Base-by-base conservation (phyloP, 2,113 vertebrate species). In the Tragelaphus strepsiceros region DNA sequence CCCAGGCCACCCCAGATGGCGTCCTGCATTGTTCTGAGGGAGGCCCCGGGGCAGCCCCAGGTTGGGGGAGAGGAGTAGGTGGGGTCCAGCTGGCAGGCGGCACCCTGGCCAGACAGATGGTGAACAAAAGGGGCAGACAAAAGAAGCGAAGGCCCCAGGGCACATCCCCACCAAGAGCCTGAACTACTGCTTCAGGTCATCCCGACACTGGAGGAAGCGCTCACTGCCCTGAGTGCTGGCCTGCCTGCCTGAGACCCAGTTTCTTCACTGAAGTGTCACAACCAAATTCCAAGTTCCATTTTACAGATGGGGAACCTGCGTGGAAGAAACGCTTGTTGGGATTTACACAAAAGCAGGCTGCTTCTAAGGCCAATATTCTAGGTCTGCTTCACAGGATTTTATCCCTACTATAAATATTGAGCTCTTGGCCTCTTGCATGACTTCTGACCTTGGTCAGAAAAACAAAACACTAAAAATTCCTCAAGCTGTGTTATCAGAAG, bases 101-200 rank as follows among this genome's bases (percentile, higher is more conserved):
- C 98, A 98, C 96, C 97, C 96, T 77, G 54, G 85, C 35, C 46
- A 95, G 98, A 97, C 99, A 99, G 99, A 99, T 99, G 99, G 99
- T 53, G 95, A 98, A 98, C 98, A 98, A 98, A 98, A 96, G 97
- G 88, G 97, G 88, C 77, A 85, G 96, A 96, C 95, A 88, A 95
- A 98, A 91, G 98, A 95, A 91, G 88, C 4, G 0, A 11, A 1
- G 91, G 84, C 9, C 0, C 22, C 30, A 54, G 94, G 87, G 71
- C 81, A 71, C 3, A 58, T 53, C 94, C 51, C 51, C 0, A 28
- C 16, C 9, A 22, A 88, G 84, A 87, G 96, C 59, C 58, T 2
- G 22, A 74, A 91, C 88, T 6, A 49, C 53, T 28, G 71, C 51
- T 78, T 83, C 67, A 39, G 74, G 67, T 15, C 32, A 21, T 22